Percentiles rank a stretch among this genome's conserved stretches.
phyloP scores from a whole-genome alignment of 2,888 invertebrate species.

The Adineta ricciae region DNA sequence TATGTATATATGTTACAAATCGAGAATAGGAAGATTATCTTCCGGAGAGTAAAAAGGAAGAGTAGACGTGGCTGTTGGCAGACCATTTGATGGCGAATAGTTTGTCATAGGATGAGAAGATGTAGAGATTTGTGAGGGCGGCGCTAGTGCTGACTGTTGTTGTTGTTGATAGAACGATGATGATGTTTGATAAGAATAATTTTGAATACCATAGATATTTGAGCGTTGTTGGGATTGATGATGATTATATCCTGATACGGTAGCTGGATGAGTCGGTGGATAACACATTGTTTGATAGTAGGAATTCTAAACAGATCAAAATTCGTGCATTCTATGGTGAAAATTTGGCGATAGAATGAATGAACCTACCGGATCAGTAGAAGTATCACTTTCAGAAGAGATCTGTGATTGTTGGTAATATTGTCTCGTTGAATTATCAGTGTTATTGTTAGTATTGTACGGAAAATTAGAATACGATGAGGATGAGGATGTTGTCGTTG shows the following conservation, averaged over 20 bases:
- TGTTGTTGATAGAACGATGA: neutral
- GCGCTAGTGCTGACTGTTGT: neutral
- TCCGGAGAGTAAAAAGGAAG: neutral
- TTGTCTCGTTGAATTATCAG: neutral
- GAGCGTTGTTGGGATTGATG: neutral
- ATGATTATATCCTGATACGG: neutral
- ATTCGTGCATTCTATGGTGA: neutral
- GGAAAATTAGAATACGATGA: conserved; percentile 30
- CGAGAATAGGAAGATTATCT: neutral
- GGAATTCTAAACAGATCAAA: neutral
- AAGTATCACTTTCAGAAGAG: neutral
- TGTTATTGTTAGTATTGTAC: neutral
- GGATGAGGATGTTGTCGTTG: conserved; percentile 11
- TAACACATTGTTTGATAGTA: neutral
- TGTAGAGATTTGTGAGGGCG: neutral
- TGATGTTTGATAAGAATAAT: neutral
- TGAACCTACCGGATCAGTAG: neutral
- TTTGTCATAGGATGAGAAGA: neutral
- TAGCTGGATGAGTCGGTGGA: neutral
- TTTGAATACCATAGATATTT: neutral
- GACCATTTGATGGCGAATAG: neutral
- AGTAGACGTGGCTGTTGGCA: neutral
- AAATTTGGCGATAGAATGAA: neutral
- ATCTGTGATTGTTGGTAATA: neutral
- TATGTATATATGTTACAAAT: neutral